Percentiles rank a stretch among this genome's conserved stretches.
These are phyloP conservation scores for Sericinus montela DNA, from an alignment of 2,888 invertebrate genomes.

Conservation along the genomic window DNA sequence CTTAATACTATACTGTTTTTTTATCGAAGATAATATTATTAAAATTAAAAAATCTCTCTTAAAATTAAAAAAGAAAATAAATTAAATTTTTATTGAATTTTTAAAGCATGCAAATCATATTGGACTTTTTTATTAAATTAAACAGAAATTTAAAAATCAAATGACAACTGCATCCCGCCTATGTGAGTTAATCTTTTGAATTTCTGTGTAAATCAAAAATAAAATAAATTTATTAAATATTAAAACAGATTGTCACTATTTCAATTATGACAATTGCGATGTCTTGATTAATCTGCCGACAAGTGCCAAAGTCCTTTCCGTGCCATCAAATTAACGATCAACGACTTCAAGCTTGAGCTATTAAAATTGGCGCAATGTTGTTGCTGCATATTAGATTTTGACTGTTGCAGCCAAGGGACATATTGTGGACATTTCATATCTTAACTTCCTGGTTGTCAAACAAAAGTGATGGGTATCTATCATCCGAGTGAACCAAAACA, in stretches of 20 bases:
- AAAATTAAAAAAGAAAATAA: no score
- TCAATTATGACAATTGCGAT: constrained; percentile 8
- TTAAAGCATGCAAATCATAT: no score
- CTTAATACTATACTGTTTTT: no score
- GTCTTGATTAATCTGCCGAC: constrained; percentile 13
- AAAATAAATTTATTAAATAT: background rate
- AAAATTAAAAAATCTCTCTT: no score
- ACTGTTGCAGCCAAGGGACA: background rate
- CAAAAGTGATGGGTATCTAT: background rate
- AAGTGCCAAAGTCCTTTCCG: constrained; percentile 14
- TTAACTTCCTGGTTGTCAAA: constrained; percentile 11
- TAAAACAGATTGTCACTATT: background rate
- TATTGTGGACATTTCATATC: background rate
- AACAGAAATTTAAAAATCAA: no score
- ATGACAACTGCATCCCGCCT: no score
- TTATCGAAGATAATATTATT: no score
- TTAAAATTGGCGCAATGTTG: constrained; percentile 8
- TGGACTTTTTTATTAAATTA: no score
- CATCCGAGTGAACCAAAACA: no score
- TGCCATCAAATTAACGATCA: constrained; percentile 14
- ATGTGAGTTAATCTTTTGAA: no score
- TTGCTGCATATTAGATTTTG: constrained; percentile 12
- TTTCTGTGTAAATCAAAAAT: no score
- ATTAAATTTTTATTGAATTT: no score
- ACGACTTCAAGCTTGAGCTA: constrained; percentile 12